Base-by-base conservation (phyloP, 1,140 invertebrate species). In the Notospermus geniculatus region DNA sequence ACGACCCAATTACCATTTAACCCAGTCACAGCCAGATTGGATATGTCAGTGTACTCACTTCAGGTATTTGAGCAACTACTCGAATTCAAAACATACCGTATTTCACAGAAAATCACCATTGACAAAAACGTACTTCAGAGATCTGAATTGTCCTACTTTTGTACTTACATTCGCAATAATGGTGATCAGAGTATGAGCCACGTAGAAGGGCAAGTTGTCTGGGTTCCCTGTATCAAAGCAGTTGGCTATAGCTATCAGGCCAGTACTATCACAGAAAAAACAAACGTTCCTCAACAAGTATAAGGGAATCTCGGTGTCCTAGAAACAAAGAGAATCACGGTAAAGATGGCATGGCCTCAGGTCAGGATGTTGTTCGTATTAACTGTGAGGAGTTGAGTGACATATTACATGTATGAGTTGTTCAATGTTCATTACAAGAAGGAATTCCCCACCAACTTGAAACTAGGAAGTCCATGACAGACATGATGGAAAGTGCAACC, bases 271-370 rank as follows among this genome's bases (percentile, higher is more conserved):
- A 71, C 84, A 95, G 82, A 95, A 95, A 67, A 92, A 86, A 71
- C 89, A 91, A 17, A 95, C 91, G 82, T 95, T 94, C 57, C 91
- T 86, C 50, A 95, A 84, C 41, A 96, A 82, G 77, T 91, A 91
- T 54, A 92, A 87, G 41, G 93, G 92, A 74, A 95, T 91, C 80
- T 96, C 93, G 55, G 91, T 89, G 82, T 96, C 93, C 82, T 94
- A 88, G 19, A 74, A 66, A 45, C 54, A 39, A 54, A 58, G 29
- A 60, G 19, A 43, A 25, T 52, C n/a, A n/a, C n/a, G n/a, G n/a
- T n/a, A n/a, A n/a, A n/a, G n/a, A n/a, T n/a, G n/a, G n/a, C n/a
- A n/a, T n/a, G n/a, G n/a, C n/a, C n/a, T n/a, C n/a, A n/a, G n/a
- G n/a, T n/a, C n/a, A n/a, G n/a, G n/a, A n/a, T n/a, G n/a, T n/a